Base-by-base conservation (phyloP, 2,113 vertebrate genomes). In the Eulacestoma nigropectus region DNA sequence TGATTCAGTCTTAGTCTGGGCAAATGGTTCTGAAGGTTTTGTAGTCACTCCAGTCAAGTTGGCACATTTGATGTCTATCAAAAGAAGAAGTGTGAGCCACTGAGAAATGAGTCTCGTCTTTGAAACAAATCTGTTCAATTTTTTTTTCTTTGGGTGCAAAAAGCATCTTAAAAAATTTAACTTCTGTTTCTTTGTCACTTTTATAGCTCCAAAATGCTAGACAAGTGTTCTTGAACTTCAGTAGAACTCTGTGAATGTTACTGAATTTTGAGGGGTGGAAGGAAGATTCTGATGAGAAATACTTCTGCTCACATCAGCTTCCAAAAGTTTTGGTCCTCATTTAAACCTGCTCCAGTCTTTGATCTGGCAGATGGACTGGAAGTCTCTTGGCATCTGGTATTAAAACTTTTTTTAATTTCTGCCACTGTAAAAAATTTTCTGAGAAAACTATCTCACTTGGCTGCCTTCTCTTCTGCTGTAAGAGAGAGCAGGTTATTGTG, bases 81-180 rank as follows among this genome's bases (percentile, higher is more conserved):
- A 84, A 86, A 52, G 56, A 67, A 74, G 52, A 97, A 78, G 84
- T 93, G 91, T 93, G 94, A 97, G 53, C 93, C 73, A 91, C 17
- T 86, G 93, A 96, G 94, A 96, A 89, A 92, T 79, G 21, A 59
- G 84, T 69, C 63, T 81, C 4, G 7, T 85, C 39, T 95, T 88
- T 33, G 70, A 62, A 92, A 21, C 30, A 86, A 91, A 81, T 87
- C 89, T 88, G 80, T 87, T 90, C 22, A 2, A 2, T 32, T 91
- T 57, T 76, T 74, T 70, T 63, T 59, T 14, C 9, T 78, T 47
- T 65, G 47, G 91, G 94, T 94, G 93, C 57, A 91, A 96, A 96
- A 96, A 97, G 78, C 90, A 88, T 96, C 86, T 90, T 96, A 57
- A 97, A 95, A 96, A 65, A 77, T 68, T 92, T 81, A 95, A 64